A percentile compares a stretch with the other conserved stretches of the same genome.
Evolutionary conservation across 2,113 vertebrate species (phyloP).

Genomic region (Canis aureus): DNA sequence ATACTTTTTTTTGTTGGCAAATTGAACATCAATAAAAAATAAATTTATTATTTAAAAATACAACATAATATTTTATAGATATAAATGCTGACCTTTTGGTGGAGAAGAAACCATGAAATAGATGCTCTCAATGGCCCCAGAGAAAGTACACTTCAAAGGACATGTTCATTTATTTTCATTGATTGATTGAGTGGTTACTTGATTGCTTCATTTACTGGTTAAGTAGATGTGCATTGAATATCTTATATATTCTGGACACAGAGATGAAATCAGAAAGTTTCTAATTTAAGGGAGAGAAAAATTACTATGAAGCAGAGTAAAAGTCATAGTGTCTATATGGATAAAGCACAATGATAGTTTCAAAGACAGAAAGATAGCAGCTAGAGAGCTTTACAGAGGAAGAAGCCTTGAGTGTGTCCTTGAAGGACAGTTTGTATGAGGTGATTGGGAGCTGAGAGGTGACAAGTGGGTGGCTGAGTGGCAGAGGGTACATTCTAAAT

Average conservation of each 20-base stretch:
- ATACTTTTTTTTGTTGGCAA: no score
- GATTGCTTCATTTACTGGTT: slow-evolving; percentile 28
- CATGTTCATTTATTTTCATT: slow-evolving; percentile 9
- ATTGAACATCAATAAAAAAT: no score
- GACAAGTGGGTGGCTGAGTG: not conserved
- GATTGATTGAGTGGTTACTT: not conserved
- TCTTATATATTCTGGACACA: not conserved
- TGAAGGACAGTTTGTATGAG: not conserved
- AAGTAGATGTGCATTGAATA: not conserved
- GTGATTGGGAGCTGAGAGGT: not conserved
- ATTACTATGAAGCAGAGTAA: not conserved
- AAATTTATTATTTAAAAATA: no score
- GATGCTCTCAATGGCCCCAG: not conserved
- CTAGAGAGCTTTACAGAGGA: not conserved
- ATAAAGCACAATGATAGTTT: not conserved
- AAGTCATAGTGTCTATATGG: not conserved
- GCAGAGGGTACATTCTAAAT: not conserved
- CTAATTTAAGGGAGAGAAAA: slow-evolving; percentile 11
- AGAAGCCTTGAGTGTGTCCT: not conserved
- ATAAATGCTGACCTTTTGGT: not conserved
- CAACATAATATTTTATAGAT: not conserved
- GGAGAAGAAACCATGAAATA: slow-evolving; percentile 26
- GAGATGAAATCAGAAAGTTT: slow-evolving; percentile 36
- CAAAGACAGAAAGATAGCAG: not conserved
- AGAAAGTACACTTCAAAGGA: not conserved